Conservation (phyloP, 2,888 invertebrate species). For the Slavum lentiscoides region DNA sequence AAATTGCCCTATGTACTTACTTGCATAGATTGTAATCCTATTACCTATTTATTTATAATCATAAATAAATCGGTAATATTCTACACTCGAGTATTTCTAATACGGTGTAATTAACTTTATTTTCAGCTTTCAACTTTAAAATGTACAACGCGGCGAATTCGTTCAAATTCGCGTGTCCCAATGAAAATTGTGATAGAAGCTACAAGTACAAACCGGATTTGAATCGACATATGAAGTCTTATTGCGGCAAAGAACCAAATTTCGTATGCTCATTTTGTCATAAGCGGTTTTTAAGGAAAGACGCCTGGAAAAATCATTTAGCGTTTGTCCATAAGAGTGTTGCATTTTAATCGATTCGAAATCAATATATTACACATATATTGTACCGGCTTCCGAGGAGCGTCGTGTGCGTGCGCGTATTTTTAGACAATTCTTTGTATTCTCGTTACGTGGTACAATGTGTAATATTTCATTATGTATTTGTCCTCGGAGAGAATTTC, state of each 20-base stretch:
- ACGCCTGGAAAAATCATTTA: slow-evolving; percentile 38
- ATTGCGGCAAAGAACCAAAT: slow-evolving; percentile 51
- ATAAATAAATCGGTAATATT: neutral
- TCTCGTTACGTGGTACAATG: too few relatives aligned
- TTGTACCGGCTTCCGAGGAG: too few relatives aligned
- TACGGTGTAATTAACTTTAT: neutral
- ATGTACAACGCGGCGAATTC: too few relatives aligned
- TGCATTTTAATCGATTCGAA: neutral
- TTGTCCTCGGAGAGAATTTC: too few relatives aligned
- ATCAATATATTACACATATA: too few relatives aligned
- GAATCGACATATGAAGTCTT: slow-evolving; percentile 46
- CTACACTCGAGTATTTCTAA: neutral
- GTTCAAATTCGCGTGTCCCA: slow-evolving; percentile 42
- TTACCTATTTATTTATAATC: too few relatives aligned
- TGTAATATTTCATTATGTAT: too few relatives aligned
- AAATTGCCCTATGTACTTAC: too few relatives aligned
- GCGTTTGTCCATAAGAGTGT: slow-evolving; percentile 21
- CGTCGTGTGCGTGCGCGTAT: too few relatives aligned
- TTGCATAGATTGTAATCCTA: too few relatives aligned
- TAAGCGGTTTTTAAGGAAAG: slow-evolving; percentile 36
- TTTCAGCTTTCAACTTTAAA: slow-evolving; percentile 12
- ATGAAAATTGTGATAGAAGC: slow-evolving; percentile 43
- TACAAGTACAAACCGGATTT: slow-evolving; percentile 51
- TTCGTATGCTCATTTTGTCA: slow-evolving; percentile 35
- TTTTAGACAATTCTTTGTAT: too few relatives aligned